Conservation (phyloP, 2,888 invertebrate genomes). For the Tetragnatha montana region DNA sequence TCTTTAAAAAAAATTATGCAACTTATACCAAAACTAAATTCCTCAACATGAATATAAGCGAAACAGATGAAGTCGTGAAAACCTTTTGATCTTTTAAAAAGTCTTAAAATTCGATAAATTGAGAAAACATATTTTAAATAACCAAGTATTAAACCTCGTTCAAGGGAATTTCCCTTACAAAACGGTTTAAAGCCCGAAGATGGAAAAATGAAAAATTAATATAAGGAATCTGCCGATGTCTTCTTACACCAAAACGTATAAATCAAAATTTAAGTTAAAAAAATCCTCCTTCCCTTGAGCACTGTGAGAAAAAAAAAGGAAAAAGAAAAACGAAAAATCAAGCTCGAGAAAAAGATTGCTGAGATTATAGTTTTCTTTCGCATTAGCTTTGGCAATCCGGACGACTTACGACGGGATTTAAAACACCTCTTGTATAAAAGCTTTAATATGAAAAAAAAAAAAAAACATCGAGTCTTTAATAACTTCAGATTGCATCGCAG, state of each 20-base stretch:
- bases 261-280: not conserved
- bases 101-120: too few relatives aligned
- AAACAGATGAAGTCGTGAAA: too few relatives aligned
- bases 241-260: not conserved
- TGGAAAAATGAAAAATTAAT: too few relatives aligned
- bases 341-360: not conserved
- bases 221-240: not conserved
- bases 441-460: too few relatives aligned
- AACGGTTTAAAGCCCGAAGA: too few relatives aligned
- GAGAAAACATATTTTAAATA: too few relatives aligned
- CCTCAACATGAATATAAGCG: too few relatives aligned
- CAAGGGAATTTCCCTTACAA: too few relatives aligned
- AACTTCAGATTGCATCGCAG: constrained; percentile 6
- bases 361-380: not conserved
- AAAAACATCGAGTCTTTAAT: not conserved
- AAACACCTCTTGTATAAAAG: not conserved
- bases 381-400: not conserved
- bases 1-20: too few relatives aligned
- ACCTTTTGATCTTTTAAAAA: too few relatives aligned
- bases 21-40: too few relatives aligned
- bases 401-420: not conserved
- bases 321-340: not conserved
- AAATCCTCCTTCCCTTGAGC: not conserved
- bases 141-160: too few relatives aligned
- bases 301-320: not conserved